A percentile compares a stretch with the other conserved stretches of the same genome.
Conservation (phyloP, 1,140 invertebrate species). For the Lepidurus arcticus region DNA sequence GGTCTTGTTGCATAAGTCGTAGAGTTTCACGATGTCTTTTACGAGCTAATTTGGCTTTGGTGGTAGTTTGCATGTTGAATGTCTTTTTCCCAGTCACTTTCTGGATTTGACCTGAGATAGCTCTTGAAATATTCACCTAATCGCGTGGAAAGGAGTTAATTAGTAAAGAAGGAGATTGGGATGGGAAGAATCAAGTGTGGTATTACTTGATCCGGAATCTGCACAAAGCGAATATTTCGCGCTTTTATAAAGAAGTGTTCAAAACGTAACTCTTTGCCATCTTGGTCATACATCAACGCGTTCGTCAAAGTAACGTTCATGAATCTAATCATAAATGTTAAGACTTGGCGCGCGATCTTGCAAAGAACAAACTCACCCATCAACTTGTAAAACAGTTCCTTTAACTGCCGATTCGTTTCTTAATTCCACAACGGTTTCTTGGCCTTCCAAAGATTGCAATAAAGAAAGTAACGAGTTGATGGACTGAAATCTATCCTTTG, state of each 20-base stretch:
- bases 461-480: constrained; percentile 47
- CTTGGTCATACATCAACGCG: constrained; percentile 53
- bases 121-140: constrained; percentile 31
- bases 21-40: constrained; percentile 32
- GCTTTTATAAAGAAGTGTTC: constrained; percentile 57
- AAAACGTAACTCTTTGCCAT: constrained; percentile 48
- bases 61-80: constrained; percentile 25
- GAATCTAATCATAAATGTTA: constrained; percentile 47
- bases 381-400: constrained; percentile 52
- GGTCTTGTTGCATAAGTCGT: constrained; percentile 28
- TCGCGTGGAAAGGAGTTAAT: not conserved
- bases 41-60: constrained; percentile 32
- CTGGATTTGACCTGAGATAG: constrained; percentile 28
- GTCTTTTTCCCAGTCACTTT: not conserved
- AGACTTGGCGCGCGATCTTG: constrained; percentile 18
- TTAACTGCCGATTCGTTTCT: constrained; percentile 57
- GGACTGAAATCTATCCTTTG: constrained; percentile 29
- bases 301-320: constrained; percentile 62
- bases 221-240: constrained; percentile 59
- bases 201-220: constrained; percentile 58
- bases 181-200: not conserved
- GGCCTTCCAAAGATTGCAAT: constrained; percentile 56
- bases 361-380: constrained; percentile 50
- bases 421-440: constrained; percentile 58
- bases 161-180: too few relatives aligned